phyloP scores from a whole-genome alignment of 2,888 invertebrate genomes.

The Gryllus longicercus region DNA sequence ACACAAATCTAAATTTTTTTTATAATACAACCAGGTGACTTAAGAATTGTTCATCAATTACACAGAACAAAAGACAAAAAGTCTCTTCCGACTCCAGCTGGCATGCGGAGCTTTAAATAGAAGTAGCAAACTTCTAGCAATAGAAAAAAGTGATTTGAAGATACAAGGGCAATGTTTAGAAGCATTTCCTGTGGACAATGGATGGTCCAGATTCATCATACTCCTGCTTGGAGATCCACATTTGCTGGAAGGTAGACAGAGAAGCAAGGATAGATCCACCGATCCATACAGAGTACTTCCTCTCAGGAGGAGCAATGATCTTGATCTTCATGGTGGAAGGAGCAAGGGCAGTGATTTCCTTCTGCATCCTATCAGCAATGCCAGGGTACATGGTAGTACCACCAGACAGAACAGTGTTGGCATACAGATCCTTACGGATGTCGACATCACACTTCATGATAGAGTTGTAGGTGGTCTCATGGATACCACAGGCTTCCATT shows the following conservation, averaged over 20 bases:
- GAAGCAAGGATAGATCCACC: conserved; percentile 89
- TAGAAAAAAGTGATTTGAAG: conserved; percentile 31
- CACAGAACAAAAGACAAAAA: conserved; percentile 33
- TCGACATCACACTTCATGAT: conserved; percentile 98
- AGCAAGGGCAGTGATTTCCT: conserved; percentile 85
- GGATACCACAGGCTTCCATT: conserved; percentile 84
- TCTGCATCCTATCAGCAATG: conserved; percentile 89
- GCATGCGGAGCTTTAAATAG: conserved; percentile 25
- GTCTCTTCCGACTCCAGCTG: conserved; percentile 30
- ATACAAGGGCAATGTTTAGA: conserved; percentile 58
- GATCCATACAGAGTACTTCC: conserved; percentile 94
- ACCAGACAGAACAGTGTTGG: conserved; percentile 90
- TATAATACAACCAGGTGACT: conserved; percentile 35
- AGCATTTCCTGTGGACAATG: conserved; percentile 97
- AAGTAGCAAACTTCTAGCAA: conserved; percentile 29
- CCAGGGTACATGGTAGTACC: conserved; percentile 95
- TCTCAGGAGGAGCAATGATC: conserved; percentile 89
- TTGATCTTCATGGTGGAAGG: conserved; percentile 92
- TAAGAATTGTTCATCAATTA: conserved; percentile 30
- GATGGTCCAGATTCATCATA: conserved; percentile 96
- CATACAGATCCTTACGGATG: conserved; percentile 94
- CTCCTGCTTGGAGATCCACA: conserved; percentile 96
- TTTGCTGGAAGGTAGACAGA: conserved; percentile 89
- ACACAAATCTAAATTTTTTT: conserved; percentile 30
- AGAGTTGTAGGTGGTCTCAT: conserved; percentile 89